phyloP scores from a whole-genome alignment of 2,888 invertebrate species.

The Pegoplata infirma region DNA sequence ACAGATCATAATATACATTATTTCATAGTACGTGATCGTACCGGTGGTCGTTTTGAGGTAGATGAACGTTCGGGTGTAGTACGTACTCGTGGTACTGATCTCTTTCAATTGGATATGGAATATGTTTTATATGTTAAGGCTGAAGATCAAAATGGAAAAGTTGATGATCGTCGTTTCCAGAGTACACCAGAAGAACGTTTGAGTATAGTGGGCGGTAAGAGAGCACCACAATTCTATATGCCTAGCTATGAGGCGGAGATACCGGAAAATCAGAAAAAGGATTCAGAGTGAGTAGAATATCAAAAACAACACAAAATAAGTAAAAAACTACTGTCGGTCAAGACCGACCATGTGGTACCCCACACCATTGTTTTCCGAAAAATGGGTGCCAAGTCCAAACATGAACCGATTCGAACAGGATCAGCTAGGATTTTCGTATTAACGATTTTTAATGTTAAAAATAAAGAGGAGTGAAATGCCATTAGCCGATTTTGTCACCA shows the following conservation, averaged over 20 bases:
- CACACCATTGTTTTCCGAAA: no score
- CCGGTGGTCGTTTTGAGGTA: conserved; percentile 88
- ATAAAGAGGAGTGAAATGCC: no score
- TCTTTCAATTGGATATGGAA: conserved; percentile 96
- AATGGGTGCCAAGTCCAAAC: no score
- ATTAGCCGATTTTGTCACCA: no score
- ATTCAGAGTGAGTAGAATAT: conserved; percentile 90
- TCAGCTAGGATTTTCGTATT: no score
- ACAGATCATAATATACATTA: conserved; percentile 97
- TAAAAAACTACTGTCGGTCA: no score
- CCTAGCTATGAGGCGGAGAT: conserved; percentile 96
- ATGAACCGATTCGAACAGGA: no score
- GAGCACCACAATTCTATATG: conserved; percentile 98
- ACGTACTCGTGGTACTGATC: conserved; percentile 92
- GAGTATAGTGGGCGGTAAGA: conserved; percentile 97
- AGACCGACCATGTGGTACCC: no score
- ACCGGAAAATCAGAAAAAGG: conserved; percentile 97
- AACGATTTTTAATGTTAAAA: no score
- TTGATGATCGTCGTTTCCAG: conserved; percentile 93
- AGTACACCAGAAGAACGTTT: conserved; percentile 94
- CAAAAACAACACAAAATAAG: no score
- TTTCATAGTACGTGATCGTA: conserved; percentile 95
- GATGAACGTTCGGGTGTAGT: conserved; percentile 96
- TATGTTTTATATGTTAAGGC: conserved; percentile 97
- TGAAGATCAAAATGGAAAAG: conserved; percentile 94